phyloP scores from a whole-genome alignment of 2,113 vertebrate genomes.

The Uropsilus gracilis region DNA sequence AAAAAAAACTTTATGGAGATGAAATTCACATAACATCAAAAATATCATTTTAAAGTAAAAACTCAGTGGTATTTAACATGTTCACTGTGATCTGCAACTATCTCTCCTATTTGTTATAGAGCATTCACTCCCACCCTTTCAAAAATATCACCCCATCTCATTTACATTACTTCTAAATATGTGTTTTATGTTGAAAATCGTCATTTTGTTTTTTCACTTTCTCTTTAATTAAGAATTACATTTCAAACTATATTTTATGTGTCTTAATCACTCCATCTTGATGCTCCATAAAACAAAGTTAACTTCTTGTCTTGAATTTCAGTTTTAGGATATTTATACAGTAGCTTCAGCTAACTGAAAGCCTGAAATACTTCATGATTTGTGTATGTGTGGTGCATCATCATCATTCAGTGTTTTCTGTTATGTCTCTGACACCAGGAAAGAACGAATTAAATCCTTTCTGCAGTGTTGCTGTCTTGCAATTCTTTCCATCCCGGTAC shows the following conservation, averaged over 20 bases:
- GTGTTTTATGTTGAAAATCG: neutral
- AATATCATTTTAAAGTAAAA: neutral
- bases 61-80: neutral
- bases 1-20: neutral
- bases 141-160: neutral
- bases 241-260: neutral
- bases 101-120: neutral
- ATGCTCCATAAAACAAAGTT: slow-evolving; percentile 9
- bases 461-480: neutral
- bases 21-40: neutral
- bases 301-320: slow-evolving; percentile 13
- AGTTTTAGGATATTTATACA: neutral
- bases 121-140: neutral
- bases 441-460: neutral
- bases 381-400: neutral
- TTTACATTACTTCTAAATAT: neutral
- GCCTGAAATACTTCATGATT: slow-evolving; percentile 16
- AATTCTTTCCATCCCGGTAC: neutral
- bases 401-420: neutral
- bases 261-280: neutral
- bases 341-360: neutral
- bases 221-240: neutral
- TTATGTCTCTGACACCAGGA: slow-evolving; percentile 15
- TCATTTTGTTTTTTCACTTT: neutral
- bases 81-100: neutral